These are phyloP conservation scores for Tragelaphus oryx DNA, from an alignment of 2,797 vertebrate species.

Conservation along the genomic window DNA sequence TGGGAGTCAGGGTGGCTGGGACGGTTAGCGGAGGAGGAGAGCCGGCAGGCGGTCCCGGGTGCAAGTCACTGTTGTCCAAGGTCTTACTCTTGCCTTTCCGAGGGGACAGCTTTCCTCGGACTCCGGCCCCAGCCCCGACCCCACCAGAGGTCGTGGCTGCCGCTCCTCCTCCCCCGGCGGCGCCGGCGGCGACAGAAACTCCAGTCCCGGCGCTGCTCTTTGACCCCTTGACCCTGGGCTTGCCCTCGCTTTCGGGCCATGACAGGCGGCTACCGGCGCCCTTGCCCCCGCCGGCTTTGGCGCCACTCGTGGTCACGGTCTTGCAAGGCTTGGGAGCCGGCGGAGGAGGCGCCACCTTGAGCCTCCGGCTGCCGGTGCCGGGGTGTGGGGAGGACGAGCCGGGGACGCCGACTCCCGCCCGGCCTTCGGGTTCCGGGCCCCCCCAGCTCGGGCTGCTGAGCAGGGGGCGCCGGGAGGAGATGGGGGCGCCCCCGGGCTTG, in stretches of 20 bases:
- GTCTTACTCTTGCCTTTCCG: constrained; percentile 95
- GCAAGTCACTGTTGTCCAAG: constrained; percentile 95
- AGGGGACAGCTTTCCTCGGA: constrained; percentile 84
- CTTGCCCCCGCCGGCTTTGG: constrained; percentile 67
- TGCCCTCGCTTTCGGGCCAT: constrained; percentile 91
- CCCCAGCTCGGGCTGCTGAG: constrained; percentile 78
- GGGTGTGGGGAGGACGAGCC: constrained; percentile 78
- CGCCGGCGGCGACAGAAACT: constrained; percentile 51
- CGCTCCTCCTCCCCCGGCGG: constrained; percentile 9
- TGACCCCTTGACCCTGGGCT: constrained; percentile 79
- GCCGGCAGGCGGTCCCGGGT: constrained; percentile 86
- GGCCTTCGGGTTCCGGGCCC: constrained; percentile 64
- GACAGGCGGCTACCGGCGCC: constrained; percentile 81
- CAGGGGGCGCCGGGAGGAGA: constrained; percentile 68
- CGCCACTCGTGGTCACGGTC: constrained; percentile 73
- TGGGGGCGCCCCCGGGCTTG: constrained; percentile 61
- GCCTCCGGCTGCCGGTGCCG: constrained; percentile 75
- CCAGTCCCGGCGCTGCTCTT: constrained; percentile 87
- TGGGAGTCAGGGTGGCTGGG: constrained; percentile 53
- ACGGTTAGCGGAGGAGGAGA: constrained; percentile 60
- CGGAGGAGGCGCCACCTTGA: constrained; percentile 78
- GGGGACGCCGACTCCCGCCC: constrained; percentile 63
- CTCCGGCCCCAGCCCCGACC: constrained; percentile 75
- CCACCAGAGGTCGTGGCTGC: constrained; percentile 54
- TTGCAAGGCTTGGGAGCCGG: constrained; percentile 78